Conservation (phyloP, 2,888 invertebrate species). For the Globia sparganii region DNA sequence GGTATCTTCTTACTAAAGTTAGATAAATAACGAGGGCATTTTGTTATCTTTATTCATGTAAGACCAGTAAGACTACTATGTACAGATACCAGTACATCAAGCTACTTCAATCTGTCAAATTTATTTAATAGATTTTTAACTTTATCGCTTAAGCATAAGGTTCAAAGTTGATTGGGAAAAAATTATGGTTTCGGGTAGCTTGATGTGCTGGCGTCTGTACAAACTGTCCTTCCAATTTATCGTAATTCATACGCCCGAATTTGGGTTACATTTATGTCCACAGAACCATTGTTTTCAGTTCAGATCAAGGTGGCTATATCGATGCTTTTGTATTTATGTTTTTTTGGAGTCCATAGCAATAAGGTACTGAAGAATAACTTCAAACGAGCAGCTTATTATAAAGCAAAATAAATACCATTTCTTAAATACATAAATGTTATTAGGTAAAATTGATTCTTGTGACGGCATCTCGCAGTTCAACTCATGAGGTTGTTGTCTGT, state of each 20-base stretch:
- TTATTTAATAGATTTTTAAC: too few species aligned
- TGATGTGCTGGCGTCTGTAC: too few species aligned
- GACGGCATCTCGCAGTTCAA: too few species aligned
- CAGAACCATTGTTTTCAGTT: constrained; percentile 8
- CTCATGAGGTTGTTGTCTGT: too few species aligned
- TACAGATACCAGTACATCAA: too few species aligned
- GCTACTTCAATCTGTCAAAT: too few species aligned
- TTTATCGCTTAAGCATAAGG: too few species aligned
- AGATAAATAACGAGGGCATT: constrained; percentile 22
- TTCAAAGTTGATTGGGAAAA: too few species aligned
- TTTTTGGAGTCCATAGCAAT: constrained; percentile 1
- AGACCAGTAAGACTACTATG: too few species aligned
- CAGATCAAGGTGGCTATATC: not conserved
- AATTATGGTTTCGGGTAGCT: too few species aligned
- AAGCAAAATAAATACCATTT: not conserved
- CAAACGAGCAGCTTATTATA: not conserved
- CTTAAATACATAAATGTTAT: not conserved
- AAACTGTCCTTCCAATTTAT: not conserved
- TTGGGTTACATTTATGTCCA: constrained; percentile 19
- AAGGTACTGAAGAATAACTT: not conserved
- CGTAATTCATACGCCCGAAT: not conserved
- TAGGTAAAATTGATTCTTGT: not conserved
- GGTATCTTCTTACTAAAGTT: constrained; percentile 26
- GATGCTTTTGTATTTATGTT: not conserved
- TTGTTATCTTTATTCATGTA: constrained; percentile 1